Evolutionary conservation across 2,888 invertebrate genomes (phyloP).

Genomic region (Sarcophaga rosellei): DNA sequence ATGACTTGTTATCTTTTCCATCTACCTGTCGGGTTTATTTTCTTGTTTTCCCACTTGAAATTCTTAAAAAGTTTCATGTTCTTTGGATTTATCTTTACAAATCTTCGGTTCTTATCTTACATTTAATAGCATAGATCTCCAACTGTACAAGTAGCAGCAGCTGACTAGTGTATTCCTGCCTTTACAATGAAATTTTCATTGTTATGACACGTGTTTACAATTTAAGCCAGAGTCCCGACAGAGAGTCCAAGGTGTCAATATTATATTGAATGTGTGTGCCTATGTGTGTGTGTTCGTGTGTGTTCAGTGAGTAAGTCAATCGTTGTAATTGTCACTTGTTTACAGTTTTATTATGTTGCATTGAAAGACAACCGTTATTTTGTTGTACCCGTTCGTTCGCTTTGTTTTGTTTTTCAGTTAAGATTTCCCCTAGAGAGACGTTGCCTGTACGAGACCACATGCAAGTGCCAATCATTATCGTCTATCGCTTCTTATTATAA

Average conservation of each 20-base stretch:
- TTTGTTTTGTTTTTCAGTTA: too few relatives aligned
- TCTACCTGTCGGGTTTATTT: constrained; percentile 14
- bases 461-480: not conserved
- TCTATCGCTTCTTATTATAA: not conserved
- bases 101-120: not conserved
- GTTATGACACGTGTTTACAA: constrained; percentile 60
- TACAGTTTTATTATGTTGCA: not conserved
- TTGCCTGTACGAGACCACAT: not conserved
- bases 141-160: not conserved
- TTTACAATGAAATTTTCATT: constrained; percentile 39
- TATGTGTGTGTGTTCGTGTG: too few relatives aligned
- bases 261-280: not conserved
- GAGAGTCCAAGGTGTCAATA: constrained; percentile 44
- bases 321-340: constrained; percentile 42
- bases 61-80: not conserved
- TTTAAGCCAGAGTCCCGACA: not conserved
- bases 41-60: not conserved
- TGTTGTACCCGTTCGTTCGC: constrained; percentile 35
- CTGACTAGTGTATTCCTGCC: not conserved
- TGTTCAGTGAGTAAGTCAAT: not conserved
- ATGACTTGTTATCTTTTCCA: constrained; percentile 5
- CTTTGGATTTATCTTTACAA: not conserved
- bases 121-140: not conserved
- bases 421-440: not conserved
- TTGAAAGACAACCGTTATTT: constrained; percentile 24